A percentile compares a stretch with the other conserved stretches of the same genome.
These are phyloP conservation scores for Phyllotreta striolata DNA, from an alignment of 2,888 invertebrate genomes.

Conservation along the genomic window DNA sequence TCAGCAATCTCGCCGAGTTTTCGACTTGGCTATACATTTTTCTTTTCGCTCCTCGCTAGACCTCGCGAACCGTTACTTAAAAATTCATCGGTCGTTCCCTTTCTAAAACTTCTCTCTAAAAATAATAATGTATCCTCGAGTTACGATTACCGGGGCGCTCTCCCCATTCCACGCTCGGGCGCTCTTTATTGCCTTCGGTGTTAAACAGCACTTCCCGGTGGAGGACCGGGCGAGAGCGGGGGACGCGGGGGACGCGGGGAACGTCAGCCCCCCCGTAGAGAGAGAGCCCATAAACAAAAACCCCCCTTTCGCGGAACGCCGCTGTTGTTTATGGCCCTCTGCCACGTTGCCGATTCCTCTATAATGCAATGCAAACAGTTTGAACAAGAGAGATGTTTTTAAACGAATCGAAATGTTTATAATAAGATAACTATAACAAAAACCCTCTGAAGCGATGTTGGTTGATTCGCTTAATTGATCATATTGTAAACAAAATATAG, in stretches of 20 bases:
- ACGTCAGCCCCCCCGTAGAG: conserved; percentile 26
- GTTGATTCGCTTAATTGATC: too few relatives aligned
- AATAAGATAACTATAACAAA: too few relatives aligned
- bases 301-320: conserved; percentile 28
- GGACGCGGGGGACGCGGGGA: conserved; percentile 16
- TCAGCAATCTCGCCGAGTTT: too few relatives aligned
- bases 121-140: conserved; percentile 25
- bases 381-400: too few relatives aligned
- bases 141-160: conserved; percentile 18
- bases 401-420: too few relatives aligned
- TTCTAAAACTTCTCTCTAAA: conserved; percentile 17
- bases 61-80: conserved; percentile 19
- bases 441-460: too few relatives aligned
- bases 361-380: too few relatives aligned
- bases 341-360: conserved; percentile 27
- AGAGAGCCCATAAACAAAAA: conserved; percentile 41
- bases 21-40: too few relatives aligned
- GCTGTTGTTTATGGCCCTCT: conserved; percentile 30
- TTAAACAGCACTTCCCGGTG: conserved; percentile 34
- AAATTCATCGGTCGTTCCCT: conserved; percentile 12
- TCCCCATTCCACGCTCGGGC: conserved; percentile 28
- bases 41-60: too few relatives aligned
- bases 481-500: too few relatives aligned
- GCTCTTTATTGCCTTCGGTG: conserved; percentile 39
- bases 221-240: conserved; percentile 13